A percentile compares a stretch with the other conserved stretches of the same genome.
Conservation (phyloP, 1,140 invertebrate genomes). For the Goniozus legneri region DNA sequence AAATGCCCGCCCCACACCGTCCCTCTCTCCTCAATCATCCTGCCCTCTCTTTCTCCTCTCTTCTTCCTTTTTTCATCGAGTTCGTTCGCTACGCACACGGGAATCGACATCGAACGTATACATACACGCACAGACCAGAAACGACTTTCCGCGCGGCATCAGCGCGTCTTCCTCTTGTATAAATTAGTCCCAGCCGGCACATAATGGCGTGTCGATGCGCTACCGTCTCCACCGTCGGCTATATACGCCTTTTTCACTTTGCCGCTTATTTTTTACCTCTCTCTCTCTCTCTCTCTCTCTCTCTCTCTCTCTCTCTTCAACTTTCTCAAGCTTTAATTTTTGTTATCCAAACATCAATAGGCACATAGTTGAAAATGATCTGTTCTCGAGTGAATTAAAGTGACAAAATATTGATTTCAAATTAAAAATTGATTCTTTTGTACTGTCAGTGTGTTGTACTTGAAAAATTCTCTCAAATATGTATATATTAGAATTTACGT, state of each 20-base stretch:
- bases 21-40: slow-evolving; percentile 9
- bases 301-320: slow-evolving; percentile 16
- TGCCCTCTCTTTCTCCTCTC: slow-evolving; percentile 16
- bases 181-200: slow-evolving; percentile 55
- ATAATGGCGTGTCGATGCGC: slow-evolving; percentile 56
- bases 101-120: no score
- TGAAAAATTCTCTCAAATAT: no score
- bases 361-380: no score
- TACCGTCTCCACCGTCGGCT: slow-evolving; percentile 40
- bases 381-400: no score
- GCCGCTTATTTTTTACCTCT: slow-evolving; percentile 15
- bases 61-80: background rate
- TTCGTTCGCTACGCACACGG: no score
- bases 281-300: slow-evolving; percentile 17
- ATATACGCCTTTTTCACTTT: slow-evolving; percentile 23
- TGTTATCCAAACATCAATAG: no score
- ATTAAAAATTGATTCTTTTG: no score
- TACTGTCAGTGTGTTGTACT: background rate
- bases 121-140: no score
- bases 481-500: no score
- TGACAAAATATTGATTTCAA: no score
- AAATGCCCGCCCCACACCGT: slow-evolving; percentile 27
- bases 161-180: slow-evolving; percentile 51
- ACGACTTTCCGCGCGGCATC: slow-evolving; percentile 44
- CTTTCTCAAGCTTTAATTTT: no score